Percentiles rank a stretch among this genome's conserved stretches.
These are phyloP conservation scores for Lepidurus apus DNA, from an alignment of 1,140 invertebrate species.

Conservation along the genomic window DNA sequence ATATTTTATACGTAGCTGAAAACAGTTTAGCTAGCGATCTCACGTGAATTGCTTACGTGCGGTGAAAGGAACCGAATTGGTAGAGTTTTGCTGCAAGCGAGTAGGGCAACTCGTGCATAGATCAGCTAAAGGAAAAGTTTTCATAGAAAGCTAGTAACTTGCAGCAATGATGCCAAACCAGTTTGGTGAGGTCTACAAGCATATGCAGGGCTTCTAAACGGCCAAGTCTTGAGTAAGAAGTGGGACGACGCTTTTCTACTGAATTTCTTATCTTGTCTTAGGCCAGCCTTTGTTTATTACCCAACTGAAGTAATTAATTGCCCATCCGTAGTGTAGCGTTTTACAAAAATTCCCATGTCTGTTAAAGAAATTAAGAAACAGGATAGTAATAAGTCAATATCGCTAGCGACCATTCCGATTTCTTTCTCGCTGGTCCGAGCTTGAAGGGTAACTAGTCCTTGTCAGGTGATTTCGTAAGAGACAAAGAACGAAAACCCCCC, in stretches of 20 bases:
- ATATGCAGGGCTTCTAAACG: not conserved
- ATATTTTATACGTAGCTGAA: too few relatives aligned
- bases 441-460: too few relatives aligned
- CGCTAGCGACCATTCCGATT: too few relatives aligned
- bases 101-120: not conserved
- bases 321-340: too few relatives aligned
- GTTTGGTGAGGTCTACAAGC: not conserved
- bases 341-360: too few relatives aligned
- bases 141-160: conserved; percentile 3
- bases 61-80: not conserved
- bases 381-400: too few relatives aligned
- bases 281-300: too few relatives aligned
- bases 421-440: too few relatives aligned
- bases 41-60: not conserved
- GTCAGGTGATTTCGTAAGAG: too few relatives aligned
- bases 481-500: too few relatives aligned
- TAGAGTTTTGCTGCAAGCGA: not conserved
- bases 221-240: not conserved
- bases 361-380: too few relatives aligned
- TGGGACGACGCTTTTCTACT: not conserved
- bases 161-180: not conserved
- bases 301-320: too few relatives aligned
- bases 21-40: not conserved
- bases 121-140: not conserved
- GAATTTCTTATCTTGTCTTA: not conserved